A percentile compares a stretch with the other conserved stretches of the same genome.
Conservation (phyloP, 2,797 vertebrate species). For the Pseudomugil tenellus region DNA sequence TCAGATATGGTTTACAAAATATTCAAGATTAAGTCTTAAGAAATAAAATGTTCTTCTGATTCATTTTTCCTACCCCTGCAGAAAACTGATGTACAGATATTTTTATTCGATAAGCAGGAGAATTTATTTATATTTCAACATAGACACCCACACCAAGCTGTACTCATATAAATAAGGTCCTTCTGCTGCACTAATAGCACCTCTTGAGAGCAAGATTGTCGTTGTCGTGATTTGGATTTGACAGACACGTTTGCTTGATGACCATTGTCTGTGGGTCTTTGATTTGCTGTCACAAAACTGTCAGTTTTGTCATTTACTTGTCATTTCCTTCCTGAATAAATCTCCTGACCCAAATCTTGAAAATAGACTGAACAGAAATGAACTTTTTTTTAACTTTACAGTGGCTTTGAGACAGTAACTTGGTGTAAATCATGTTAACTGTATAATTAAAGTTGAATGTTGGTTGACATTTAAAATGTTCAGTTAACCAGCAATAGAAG, state of each 20-base stretch:
- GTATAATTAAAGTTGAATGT: background rate
- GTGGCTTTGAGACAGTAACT: background rate
- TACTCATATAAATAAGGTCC: background rate
- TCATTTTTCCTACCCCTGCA: too few relatives aligned
- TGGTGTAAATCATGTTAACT: background rate
- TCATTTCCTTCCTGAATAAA: conserved; percentile 30
- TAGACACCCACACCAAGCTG: conserved; percentile 4
- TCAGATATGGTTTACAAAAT: too few relatives aligned
- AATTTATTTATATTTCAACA: conserved; percentile 2
- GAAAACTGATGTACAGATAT: too few relatives aligned
- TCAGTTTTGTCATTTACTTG: conserved; percentile 25
- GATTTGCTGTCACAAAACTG: conserved; percentile 23
- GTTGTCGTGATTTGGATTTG: conserved; percentile 21
- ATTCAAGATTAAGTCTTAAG: too few relatives aligned
- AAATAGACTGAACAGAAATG: background rate
- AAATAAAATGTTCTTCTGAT: too few relatives aligned
- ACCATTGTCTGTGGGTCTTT: conserved; percentile 26
- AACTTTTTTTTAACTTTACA: background rate
- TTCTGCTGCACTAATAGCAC: conserved; percentile 10
- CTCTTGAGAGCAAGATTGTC: conserved; percentile 1
- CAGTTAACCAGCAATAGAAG: background rate
- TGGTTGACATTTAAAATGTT: conserved; percentile 5
- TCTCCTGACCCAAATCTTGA: conserved; percentile 19
- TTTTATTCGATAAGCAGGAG: too few relatives aligned
- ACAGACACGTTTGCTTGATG: conserved; percentile 20